Percentiles rank a stretch among this genome's conserved stretches.
These are phyloP conservation scores for Mungos mungo DNA, from an alignment of 2,113 vertebrate genomes.

Conservation along the genomic window DNA sequence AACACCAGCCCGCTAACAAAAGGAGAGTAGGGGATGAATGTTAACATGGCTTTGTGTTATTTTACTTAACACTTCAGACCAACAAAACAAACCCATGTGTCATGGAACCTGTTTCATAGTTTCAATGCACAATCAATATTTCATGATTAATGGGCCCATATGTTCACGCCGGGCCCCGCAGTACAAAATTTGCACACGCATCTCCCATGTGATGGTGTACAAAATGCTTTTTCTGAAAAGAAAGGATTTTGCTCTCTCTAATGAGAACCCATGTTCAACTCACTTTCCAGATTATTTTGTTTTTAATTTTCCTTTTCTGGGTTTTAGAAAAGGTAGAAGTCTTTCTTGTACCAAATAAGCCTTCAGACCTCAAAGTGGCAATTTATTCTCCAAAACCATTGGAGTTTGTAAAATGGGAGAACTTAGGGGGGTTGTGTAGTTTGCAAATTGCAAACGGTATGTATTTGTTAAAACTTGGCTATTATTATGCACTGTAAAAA, in stretches of 20 bases:
- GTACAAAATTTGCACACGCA: neutral
- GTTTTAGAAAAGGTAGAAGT: neutral
- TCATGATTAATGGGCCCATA: slow-evolving; percentile 77
- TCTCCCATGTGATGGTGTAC: neutral
- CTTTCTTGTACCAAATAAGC: neutral
- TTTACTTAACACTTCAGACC: slow-evolving; percentile 81
- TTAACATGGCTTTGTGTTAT: slow-evolving; percentile 81
- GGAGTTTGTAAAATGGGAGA: neutral
- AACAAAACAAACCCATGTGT: slow-evolving; percentile 78
- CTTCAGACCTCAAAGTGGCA: too few relatives aligned
- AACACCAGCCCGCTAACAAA: slow-evolving; percentile 84
- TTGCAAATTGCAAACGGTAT: neutral
- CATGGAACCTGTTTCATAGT: slow-evolving; percentile 68
- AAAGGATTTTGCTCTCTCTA: neutral
- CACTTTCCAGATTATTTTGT: neutral
- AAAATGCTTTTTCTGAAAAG: neutral
- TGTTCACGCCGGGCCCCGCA: neutral
- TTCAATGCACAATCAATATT: slow-evolving; percentile 84
- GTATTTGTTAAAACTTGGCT: neutral
- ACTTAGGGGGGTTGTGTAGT: neutral
- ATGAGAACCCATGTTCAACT: neutral
- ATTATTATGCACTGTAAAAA: neutral
- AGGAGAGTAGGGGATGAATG: slow-evolving; percentile 79
- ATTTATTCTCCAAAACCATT: fast-evolving
- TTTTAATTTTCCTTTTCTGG: neutral